Evolutionary conservation across 2,113 vertebrate genomes (phyloP), one percentile per base, ranked within the genome.

Genomic region (Phoenicopterus ruber): DNA sequence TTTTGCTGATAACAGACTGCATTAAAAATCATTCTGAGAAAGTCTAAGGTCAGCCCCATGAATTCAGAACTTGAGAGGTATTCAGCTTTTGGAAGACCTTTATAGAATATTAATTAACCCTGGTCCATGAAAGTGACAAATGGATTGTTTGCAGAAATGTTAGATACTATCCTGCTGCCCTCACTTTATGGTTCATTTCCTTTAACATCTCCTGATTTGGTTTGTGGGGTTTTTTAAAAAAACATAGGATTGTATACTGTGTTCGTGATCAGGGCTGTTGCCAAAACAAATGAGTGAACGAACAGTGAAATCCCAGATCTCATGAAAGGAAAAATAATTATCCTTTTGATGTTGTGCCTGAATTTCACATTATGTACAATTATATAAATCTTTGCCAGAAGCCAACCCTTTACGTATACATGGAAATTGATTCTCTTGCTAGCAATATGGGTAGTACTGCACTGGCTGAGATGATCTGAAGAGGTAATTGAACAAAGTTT

Each of bases 1-100:
- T 98, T 99, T 98, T 98, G 98, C 98, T 98, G 98, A 97, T 99
- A 98, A 97, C 98, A 98, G 96, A 97, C 98, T 98, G 96, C 97
- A 98, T 99, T 99, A 98, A 99, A 98, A 98, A 97, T 98, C 97
- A 96, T 98, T 97, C 98, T 97, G 98, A 98, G 98, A 98, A 98
- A 98, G 98, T 98, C 97, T 95, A 97, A 98, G 98, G 98, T 99
- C 98, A 98, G 94, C 96, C 96, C 96, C 97, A 96, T 98, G 98
- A 97, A 98, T 98, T 98, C 97, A 98, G 94, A 96, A 94, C 97
- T 98, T 94, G 97, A 98, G 97, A 98, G 97, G 96, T 98, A 97
- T 97, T 98, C 97, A 98, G 97, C 96, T 95, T 98, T 98, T 96
- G 91, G 89, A 96, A 98, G 94, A 96, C 97, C 96, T 97, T 98